These are phyloP conservation scores for Lanistes nyassanus DNA, from an alignment of 1,140 invertebrate genomes.

Conservation along the genomic window DNA sequence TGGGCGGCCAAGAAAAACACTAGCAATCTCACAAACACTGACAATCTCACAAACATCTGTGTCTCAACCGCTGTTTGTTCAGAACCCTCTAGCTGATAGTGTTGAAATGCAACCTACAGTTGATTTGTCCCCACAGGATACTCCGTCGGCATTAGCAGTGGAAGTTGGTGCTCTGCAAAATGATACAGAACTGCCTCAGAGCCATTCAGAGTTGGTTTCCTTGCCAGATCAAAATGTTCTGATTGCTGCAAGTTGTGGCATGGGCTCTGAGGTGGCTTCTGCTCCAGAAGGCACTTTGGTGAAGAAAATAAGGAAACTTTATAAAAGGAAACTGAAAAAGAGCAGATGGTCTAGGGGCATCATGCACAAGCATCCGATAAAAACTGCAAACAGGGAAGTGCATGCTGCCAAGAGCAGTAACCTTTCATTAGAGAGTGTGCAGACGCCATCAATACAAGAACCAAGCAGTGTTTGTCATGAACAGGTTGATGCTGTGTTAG, in stretches of 20 bases:
- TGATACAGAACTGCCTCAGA: neutral
- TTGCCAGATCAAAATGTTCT: too few species aligned
- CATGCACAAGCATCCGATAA: too few species aligned
- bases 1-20: conserved; percentile 12
- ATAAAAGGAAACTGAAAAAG: too few species aligned
- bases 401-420: neutral
- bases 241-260: too few species aligned
- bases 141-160: neutral
- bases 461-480: too few species aligned
- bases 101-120: neutral
- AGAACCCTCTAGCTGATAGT: neutral
- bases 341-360: too few species aligned
- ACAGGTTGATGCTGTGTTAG: neutral
- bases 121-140: neutral
- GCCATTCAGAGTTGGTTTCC: too few species aligned
- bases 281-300: too few species aligned
- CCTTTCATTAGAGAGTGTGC: neutral
- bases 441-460: neutral
- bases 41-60: too few species aligned
- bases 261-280: too few species aligned
- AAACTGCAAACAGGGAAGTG: neutral
- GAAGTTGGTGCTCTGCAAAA: neutral
- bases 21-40: neutral
- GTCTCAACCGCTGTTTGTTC: neutral
- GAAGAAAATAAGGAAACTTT: too few species aligned